Evolutionary conservation across 2,113 vertebrate genomes (phyloP), one percentile per base, ranked within the genome.

Genomic region (Brachirus orientalis): DNA sequence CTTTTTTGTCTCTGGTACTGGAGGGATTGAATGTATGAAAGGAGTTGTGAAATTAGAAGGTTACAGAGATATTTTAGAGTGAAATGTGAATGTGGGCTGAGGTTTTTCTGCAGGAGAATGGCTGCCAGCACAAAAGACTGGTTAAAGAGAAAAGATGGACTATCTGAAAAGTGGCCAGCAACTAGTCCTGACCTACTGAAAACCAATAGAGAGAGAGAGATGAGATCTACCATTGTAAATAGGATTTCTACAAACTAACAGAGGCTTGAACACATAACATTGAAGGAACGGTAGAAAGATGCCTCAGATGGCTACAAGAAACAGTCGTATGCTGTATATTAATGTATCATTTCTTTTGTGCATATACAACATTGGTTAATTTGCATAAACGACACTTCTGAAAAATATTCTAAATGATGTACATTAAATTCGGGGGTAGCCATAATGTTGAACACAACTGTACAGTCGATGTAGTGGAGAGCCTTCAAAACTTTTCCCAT

Each of bases 401-500:
- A 36, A n/a, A 17, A 9, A 10, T 36, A 36, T 54, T 54, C 14
- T 1, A 1, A 35, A 6, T 53, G 35, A 2, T 36, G 28, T 10
- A 17, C 9, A 16, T 28, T 7, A 35, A 52, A 8, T 52, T n/a
- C 22, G 35, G 28, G 16, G 16, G 12, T 53, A 9, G 28, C 14
- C 16, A n/a, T 53, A 8, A 10, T 53, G 28, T 28, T 28, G 28
- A 28, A 28, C 28, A 46, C 16, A 8, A 6, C n/a, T 46, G 16
- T 8, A 3, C 4, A 16, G 6, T 46, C 17, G 8, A n/a, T 16
- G 2, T 47, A 19, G 45, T 17, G 10, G 0, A 8, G n/a, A 45
- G 28, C 2, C 43, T 7, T n/a, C 14, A 40, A 65, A 36, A 17
- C 46, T 38, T 72, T 54, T 47, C 56, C 61, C 10, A 13, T 12